phyloP scores from a whole-genome alignment of 2,888 invertebrate species.

The Thelaira solivaga region DNA sequence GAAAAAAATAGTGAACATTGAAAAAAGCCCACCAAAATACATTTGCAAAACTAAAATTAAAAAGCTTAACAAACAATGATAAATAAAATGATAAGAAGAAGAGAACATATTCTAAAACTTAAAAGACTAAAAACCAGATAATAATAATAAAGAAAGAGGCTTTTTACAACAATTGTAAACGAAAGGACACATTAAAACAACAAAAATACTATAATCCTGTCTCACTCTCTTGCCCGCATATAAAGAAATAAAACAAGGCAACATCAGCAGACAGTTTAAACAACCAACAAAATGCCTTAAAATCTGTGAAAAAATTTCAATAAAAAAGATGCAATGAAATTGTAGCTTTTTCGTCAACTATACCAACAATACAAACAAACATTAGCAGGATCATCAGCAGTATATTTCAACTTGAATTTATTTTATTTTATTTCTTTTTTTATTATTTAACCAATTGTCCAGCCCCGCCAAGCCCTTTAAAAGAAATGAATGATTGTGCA shows the following conservation, averaged over 20 bases:
- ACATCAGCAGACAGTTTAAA: background rate
- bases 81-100: constrained; percentile 38
- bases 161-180: background rate
- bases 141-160: background rate
- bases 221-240: background rate
- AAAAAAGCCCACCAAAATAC: constrained; percentile 54
- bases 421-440: background rate
- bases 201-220: background rate
- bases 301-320: constrained; percentile 7
- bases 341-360: background rate
- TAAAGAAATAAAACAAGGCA: background rate
- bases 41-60: constrained; percentile 43
- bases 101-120: constrained; percentile 32
- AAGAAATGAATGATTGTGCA: background rate
- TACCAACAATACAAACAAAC: constrained; percentile 3
- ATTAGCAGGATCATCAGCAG: constrained; percentile 50
- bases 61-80: constrained; percentile 39
- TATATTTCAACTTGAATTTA: constrained; percentile 38
- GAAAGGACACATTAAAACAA: background rate
- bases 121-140: constrained; percentile 37
- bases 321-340: background rate
- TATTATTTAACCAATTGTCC: background rate
- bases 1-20: constrained; percentile 42
- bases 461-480: background rate
- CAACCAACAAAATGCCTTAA: constrained; percentile 31